Percentiles rank a stretch among this genome's conserved stretches.
These are phyloP conservation scores for Artibeus lituratus DNA, from an alignment of 2,797 vertebrate species.

Conservation along the genomic window DNA sequence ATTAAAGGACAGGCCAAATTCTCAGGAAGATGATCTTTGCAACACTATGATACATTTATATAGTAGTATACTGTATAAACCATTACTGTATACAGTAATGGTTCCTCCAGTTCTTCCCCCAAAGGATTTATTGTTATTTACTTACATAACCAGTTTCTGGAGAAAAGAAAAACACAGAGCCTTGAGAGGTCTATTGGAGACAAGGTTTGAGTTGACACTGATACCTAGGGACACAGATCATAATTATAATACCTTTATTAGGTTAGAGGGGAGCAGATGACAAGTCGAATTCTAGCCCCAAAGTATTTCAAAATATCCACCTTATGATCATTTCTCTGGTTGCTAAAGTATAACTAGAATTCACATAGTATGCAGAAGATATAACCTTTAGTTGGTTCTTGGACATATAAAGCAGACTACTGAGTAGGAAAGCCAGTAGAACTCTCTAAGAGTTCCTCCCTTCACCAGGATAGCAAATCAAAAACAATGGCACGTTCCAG, in stretches of 20 bases:
- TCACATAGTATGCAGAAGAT: neutral
- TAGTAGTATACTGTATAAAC: neutral
- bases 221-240: neutral
- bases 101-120: neutral
- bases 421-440: neutral
- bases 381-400: neutral
- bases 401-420: neutral
- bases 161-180: neutral
- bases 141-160: neutral
- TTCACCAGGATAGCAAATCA: neutral
- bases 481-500: constrained; percentile 1
- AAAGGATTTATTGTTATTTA: neutral
- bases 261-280: too few relatives aligned
- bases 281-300: neutral
- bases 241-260: neutral
- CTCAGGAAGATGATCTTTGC: neutral
- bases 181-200: neutral
- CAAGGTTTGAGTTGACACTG: neutral
- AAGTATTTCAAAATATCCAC: neutral
- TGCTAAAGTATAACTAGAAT: neutral
- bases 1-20: neutral
- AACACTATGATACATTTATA: neutral
- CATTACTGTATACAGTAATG: neutral
- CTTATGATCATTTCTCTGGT: neutral
- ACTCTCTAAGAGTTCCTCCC: neutral